A percentile compares a stretch with the other conserved stretches of the same genome.
phyloP scores from a whole-genome alignment of 1,140 invertebrate species.

The Polypedilum vanderplanki region DNA sequence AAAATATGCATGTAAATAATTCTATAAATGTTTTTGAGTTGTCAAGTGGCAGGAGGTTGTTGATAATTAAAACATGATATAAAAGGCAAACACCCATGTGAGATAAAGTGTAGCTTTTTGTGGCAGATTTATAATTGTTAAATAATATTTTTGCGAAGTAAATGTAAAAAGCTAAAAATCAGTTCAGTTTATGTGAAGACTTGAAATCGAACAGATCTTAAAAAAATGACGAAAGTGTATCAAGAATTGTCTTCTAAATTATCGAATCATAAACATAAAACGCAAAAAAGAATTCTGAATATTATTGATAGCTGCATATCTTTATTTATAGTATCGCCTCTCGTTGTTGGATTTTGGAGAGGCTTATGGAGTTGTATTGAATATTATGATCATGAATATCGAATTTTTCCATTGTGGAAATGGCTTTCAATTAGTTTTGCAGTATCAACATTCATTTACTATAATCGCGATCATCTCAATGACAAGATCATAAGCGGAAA shows the following conservation, averaged over 20 bases:
- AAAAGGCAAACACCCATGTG: no score
- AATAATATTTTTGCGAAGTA: no score
- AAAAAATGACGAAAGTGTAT: slow-evolving; percentile 19
- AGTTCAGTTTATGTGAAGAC: not conserved
- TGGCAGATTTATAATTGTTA: no score
- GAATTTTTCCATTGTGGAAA: slow-evolving; percentile 45
- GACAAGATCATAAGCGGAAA: not conserved
- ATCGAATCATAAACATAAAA: not conserved
- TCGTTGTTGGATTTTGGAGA: slow-evolving; percentile 58
- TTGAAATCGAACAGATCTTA: not conserved
- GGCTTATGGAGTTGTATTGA: slow-evolving; percentile 60
- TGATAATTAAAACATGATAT: no score
- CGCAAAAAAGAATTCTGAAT: slow-evolving; percentile 25
- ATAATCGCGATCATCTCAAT: not conserved
- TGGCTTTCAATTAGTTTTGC: slow-evolving; percentile 45
- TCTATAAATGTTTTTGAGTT: no score
- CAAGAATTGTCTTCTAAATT: not conserved
- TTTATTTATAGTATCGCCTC: slow-evolving; percentile 49
- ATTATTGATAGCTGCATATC: slow-evolving; percentile 1
- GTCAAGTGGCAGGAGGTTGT: no score
- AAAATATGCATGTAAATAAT: no score
- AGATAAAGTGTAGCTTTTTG: no score
- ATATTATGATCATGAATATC: slow-evolving; percentile 39
- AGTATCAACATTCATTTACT: not conserved
- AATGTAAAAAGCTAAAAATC: no score